Conservation (phyloP, 2,113 vertebrate species). For the Peromyscus leucopus region DNA sequence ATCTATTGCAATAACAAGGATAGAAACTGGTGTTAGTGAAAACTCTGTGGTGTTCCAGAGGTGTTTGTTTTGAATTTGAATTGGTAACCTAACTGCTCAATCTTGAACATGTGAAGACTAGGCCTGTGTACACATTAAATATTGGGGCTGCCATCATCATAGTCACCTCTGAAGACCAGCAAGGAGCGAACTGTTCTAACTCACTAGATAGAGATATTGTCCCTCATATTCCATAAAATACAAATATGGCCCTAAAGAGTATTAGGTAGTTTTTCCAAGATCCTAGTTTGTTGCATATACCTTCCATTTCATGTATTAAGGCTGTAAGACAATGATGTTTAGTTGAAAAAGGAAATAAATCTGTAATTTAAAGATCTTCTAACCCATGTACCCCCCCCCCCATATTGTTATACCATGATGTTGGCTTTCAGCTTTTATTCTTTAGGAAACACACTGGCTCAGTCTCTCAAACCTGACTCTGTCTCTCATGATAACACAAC, state of each 20-base stretch:
- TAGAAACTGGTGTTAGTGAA: not conserved
- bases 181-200: not conserved
- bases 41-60: slow-evolving; percentile 19
- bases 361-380: slow-evolving; percentile 27
- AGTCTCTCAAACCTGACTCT: not conserved
- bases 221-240: slow-evolving; percentile 22
- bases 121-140: not conserved
- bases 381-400: not conserved
- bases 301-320: not conserved
- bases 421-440: not conserved
- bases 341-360: not conserved
- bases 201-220: not conserved
- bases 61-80: not conserved
- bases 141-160: not conserved
- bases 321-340: slow-evolving; percentile 1
- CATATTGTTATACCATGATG: not conserved
- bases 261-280: not conserved
- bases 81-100: not conserved
- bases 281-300: not conserved
- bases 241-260: not conserved
- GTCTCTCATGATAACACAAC: not conserved
- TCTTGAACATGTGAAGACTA: not conserved
- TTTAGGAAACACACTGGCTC: not conserved
- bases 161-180: slow-evolving; percentile 2
- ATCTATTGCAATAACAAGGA: not conserved